Base-by-base conservation (phyloP, 2,888 invertebrate species). In the Drosophila merina region DNA sequence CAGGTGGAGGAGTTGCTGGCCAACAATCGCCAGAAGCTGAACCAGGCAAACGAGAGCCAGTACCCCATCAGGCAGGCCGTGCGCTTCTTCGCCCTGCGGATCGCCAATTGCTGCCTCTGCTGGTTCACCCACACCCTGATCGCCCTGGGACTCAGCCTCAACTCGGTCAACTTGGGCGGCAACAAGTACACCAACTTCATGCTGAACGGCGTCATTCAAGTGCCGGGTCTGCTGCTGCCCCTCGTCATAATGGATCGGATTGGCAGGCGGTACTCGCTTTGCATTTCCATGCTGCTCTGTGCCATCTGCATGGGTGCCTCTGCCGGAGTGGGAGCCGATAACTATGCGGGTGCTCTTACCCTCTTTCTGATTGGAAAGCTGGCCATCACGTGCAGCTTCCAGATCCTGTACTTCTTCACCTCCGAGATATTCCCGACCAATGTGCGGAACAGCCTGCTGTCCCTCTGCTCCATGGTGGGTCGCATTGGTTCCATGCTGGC, bases 51-150 rank as follows among this genome's bases (percentile, higher is more conserved):
- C n/a, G 89, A 86, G 55, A 85, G 79, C 38, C 79, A 75, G 45
- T 89, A 87, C 60, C 90, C 90, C 0, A 86, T 90, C 3, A 72
- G 50, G 73, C 63, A 74, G 49, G 82, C 89, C 0, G 66, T 84
- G 3, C 74, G 63, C n/a, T 72, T 78, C 45, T 85, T 91, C 26
- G 67, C 83, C 25, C 77, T 86, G 73, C 79, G 91, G 36, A 82
- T 91, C 48, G 54, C 93, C 2, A 94, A 94, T 51, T 95, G 96
- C 78, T 95, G 95, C 20, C 94, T 96, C 75, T 96, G 96, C 92
- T 96, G 96, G 96, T 94, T 96, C 26, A 94, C 96, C 0, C 94
- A 95, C 78, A 95, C 95, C 0, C 94, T 96, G 74, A 94, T 96
- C n/a, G 96, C 95, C 86, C 95, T 96, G 84, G 96, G 96, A 0